These are phyloP conservation scores for Lordiphosa fenestrarum DNA, from an alignment of 2,888 invertebrate genomes.

Conservation along the genomic window DNA sequence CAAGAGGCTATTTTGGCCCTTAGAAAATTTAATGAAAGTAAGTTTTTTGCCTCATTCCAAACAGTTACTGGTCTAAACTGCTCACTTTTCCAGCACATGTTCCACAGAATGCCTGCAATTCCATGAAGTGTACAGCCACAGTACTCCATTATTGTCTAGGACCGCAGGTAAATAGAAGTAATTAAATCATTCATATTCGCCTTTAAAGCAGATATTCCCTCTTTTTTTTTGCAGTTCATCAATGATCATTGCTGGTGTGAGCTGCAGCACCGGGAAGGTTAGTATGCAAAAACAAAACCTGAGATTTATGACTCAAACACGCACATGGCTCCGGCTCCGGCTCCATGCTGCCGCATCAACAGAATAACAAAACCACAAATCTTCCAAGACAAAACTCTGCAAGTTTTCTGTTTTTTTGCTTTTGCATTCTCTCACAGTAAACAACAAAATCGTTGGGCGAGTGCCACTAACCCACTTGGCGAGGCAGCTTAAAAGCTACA, in stretches of 20 bases:
- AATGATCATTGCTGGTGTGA: slow-evolving; percentile 81
- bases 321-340: slow-evolving; percentile 6
- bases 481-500: slow-evolving; percentile 43
- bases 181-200: neutral
- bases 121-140: slow-evolving; percentile 66
- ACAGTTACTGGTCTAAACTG: neutral
- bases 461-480: slow-evolving; percentile 72
- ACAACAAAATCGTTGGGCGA: slow-evolving; percentile 39
- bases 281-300: slow-evolving; percentile 36
- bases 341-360: slow-evolving; percentile 3
- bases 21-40: slow-evolving; percentile 74
- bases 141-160: slow-evolving; percentile 77
- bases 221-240: slow-evolving; percentile 61
- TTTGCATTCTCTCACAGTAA: slow-evolving; percentile 59
- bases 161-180: slow-evolving; percentile 33
- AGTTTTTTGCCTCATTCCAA: slow-evolving; percentile 27
- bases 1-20: slow-evolving; percentile 76
- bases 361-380: slow-evolving; percentile 10
- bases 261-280: slow-evolving; percentile 78
- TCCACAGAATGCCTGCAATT: slow-evolving; percentile 65
- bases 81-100: slow-evolving; percentile 21
- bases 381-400: slow-evolving; percentile 8
- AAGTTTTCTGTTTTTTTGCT: slow-evolving; percentile 6
- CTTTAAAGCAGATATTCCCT: neutral
- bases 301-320: slow-evolving; percentile 6